Conservation (phyloP, 53 echinoderm and acorn worm genomes). For the Echinometra lucunter region DNA sequence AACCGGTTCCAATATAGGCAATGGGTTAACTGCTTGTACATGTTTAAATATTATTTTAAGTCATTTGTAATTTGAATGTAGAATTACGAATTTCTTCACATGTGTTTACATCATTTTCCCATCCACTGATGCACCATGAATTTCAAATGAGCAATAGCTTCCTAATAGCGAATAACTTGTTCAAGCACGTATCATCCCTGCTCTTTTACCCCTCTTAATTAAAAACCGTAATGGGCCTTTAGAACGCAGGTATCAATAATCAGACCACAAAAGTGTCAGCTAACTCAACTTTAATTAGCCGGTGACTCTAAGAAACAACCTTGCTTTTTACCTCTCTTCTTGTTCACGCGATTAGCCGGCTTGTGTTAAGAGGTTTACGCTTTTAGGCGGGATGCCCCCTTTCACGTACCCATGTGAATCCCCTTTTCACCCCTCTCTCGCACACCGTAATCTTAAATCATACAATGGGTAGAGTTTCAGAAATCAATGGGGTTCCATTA, state of each 20-base stretch:
- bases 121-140: neutral
- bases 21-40: too few species aligned
- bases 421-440: neutral
- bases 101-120: neutral
- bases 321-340: neutral
- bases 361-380: constrained; percentile 56
- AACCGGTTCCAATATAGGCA: too few species aligned
- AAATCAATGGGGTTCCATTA: constrained; percentile 60
- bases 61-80: neutral
- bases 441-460: neutral
- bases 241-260: constrained; percentile 3
- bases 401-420: neutral
- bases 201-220: constrained; percentile 37
- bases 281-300: constrained; percentile 45
- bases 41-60: too few species aligned
- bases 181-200: constrained; percentile 26
- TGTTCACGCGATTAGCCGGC: constrained; percentile 17
- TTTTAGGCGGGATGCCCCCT: constrained; percentile 16
- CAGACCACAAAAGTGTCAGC: neutral
- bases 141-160: neutral
- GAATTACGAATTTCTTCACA: neutral
- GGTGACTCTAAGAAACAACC: constrained; percentile 9
- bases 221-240: constrained; percentile 57
- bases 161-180: neutral
- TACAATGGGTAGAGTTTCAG: neutral